Conservation (phyloP, 2,113 vertebrate species). For the Pavo muticus region DNA sequence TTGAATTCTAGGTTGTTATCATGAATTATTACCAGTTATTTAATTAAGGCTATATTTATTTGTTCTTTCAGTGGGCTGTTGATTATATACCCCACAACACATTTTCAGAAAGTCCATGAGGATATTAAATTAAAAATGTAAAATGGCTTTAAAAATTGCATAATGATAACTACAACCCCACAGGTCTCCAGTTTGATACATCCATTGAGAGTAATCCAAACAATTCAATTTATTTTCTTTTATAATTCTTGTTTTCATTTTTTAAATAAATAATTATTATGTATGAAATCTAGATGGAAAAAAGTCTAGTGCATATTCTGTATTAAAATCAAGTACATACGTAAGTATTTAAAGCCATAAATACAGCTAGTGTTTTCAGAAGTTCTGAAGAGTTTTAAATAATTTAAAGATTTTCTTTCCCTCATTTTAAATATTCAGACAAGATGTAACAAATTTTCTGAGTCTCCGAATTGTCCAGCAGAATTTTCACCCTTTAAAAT, state of each 20-base stretch:
- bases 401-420: background rate
- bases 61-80: background rate
- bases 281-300: background rate
- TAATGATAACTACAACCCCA: background rate
- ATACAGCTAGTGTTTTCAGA: fast-evolving
- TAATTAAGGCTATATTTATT: background rate
- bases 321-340: background rate
- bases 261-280: background rate
- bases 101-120: background rate
- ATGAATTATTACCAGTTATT: background rate
- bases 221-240: background rate
- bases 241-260: background rate
- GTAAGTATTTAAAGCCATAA: background rate
- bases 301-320: background rate
- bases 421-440: background rate
- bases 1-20: background rate
- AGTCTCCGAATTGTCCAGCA: background rate
- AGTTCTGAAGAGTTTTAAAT: background rate
- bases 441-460: background rate
- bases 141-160: background rate
- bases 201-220: background rate
- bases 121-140: background rate
- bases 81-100: background rate
- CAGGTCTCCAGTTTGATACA: background rate
- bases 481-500: background rate